phyloP scores from a whole-genome alignment of 2,888 invertebrate genomes.

The Tetranychus piercei region DNA sequence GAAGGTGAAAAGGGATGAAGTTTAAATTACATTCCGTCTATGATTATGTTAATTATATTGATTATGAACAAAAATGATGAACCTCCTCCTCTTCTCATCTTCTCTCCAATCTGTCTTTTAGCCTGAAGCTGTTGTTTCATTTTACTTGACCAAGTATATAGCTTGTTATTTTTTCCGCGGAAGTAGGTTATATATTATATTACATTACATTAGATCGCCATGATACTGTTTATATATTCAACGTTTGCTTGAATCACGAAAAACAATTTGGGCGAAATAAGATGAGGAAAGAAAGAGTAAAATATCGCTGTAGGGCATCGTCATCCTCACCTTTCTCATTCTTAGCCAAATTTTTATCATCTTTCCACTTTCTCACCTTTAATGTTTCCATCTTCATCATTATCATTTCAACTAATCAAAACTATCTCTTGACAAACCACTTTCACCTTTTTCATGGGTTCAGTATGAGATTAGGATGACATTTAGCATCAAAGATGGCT shows the following conservation, averaged over 20 bases:
- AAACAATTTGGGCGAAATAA: background rate
- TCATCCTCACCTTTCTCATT: background rate
- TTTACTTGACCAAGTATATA: background rate
- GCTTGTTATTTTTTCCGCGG: background rate
- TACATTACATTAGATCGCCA: background rate
- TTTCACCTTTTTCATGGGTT: background rate
- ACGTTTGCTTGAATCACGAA: background rate
- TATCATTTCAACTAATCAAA: background rate
- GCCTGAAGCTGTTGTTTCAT: background rate
- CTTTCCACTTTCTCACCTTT: background rate
- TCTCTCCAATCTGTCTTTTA: background rate
- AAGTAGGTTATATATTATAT: background rate
- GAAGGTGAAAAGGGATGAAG: background rate
- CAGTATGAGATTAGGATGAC: too few species aligned
- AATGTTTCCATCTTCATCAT: background rate
- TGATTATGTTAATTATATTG: background rate
- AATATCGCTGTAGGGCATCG: background rate
- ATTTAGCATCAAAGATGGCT: too few species aligned
- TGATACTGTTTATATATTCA: slow-evolving; percentile 1
- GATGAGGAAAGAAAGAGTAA: background rate
- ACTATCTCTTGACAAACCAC: background rate
- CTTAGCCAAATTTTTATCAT: background rate
- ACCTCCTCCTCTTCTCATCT: background rate
- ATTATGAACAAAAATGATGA: background rate
- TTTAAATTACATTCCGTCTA: too few species aligned